A percentile compares a stretch with the other conserved stretches of the same genome.
Conservation (phyloP, 1,140 invertebrate genomes). For the Sipha flava region DNA sequence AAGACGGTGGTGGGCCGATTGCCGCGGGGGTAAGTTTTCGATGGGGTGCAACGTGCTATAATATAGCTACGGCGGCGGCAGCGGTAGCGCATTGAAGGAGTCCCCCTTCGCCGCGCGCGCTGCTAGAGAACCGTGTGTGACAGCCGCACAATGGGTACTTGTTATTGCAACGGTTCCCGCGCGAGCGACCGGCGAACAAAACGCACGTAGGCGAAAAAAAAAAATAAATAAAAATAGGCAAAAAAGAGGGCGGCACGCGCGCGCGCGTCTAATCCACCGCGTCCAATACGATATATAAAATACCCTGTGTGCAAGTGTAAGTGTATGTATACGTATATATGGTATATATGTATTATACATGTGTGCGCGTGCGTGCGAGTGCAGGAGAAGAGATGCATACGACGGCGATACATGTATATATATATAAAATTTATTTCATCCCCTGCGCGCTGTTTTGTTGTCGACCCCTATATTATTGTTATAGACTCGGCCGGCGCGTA, state of each 20-base stretch:
- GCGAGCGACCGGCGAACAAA: neutral
- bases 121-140: neutral
- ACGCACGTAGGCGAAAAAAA: slow-evolving; percentile 6
- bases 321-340: too few relatives aligned
- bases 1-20: neutral
- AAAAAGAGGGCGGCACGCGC: slow-evolving; percentile 29
- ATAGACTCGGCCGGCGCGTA: neutral
- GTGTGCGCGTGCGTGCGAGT: too few relatives aligned
- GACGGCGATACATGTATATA: neutral
- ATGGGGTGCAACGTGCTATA: neutral
- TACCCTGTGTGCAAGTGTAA: neutral
- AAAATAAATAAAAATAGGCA: neutral
- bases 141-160: slow-evolving; percentile 31
- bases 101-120: neutral
- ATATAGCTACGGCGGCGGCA: neutral
- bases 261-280: slow-evolving; percentile 26
- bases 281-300: neutral
- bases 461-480: neutral
- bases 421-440: slow-evolving; percentile 14
- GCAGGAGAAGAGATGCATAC: neutral
- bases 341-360: too few relatives aligned
- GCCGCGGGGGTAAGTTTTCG: neutral
- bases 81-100: neutral
- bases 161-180: slow-evolving; percentile 31
- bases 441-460: neutral